phyloP scores from a whole-genome alignment of 2,797 vertebrate species.

The Phalanger gymnotis region DNA sequence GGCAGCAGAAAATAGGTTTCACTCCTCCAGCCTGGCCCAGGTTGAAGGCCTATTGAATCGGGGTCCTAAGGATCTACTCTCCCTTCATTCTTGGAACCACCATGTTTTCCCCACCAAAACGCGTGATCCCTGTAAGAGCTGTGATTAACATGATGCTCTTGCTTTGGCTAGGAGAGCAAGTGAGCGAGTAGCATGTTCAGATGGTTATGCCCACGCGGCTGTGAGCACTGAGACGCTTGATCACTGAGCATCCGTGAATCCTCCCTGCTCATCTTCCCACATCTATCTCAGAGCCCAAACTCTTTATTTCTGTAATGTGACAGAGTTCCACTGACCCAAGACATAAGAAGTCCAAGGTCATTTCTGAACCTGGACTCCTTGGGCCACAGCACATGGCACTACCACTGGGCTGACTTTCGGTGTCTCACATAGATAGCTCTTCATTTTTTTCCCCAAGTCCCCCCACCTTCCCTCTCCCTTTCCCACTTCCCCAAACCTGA shows the following conservation, averaged over 20 bases:
- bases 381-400: constrained; percentile 66
- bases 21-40: constrained; percentile 48
- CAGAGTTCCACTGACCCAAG: constrained; percentile 69
- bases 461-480: background rate
- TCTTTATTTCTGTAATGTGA: constrained; percentile 52
- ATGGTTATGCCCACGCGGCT: background rate
- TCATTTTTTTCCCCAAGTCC: constrained; percentile 25
- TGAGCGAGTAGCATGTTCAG: background rate
- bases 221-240: constrained; percentile 6
- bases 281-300: background rate
- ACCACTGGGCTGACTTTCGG: constrained; percentile 60
- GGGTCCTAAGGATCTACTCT: background rate
- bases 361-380: constrained; percentile 53
- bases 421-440: constrained; percentile 52
- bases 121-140: background rate
- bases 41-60: constrained; percentile 47
- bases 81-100: constrained; percentile 38
- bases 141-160: background rate
- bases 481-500: constrained; percentile 42
- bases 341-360: constrained; percentile 62
- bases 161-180: constrained; percentile 40
- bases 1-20: constrained; percentile 36
- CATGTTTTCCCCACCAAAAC: constrained; percentile 52
- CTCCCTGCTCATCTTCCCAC: constrained; percentile 30
- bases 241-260: constrained; percentile 13